Base-by-base conservation (phyloP, 2,888 invertebrate species). In the Erebia aethiops region DNA sequence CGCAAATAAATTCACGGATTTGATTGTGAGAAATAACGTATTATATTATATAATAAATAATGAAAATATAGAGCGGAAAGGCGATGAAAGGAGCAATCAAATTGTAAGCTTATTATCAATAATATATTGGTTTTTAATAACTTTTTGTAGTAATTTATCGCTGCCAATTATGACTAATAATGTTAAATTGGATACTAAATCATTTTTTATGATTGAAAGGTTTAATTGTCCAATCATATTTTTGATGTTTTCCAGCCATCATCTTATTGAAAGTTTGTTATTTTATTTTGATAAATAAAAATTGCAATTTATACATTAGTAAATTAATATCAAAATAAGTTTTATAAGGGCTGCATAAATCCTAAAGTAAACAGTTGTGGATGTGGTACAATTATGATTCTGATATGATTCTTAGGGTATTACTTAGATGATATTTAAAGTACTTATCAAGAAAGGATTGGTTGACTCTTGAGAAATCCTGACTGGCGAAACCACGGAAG, bases 21-120 rank as follows among this genome's bases (percentile, higher is more conserved):
- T 21, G 70, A 74, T 72, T 72, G 72, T 74, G 70, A 70, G 70
- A 72, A 71, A 72, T 67, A 65, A 54, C 51, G 13, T n/a, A 46
- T 67, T 73, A 21, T 71, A 74, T 72, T 71, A 41, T 56, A 51
- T 67, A 65, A 43, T 14, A 56, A 58, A 67, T 11, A 26, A 67
- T 49, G 51, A 56, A 63, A 63, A 70, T 58, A 61, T 67, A 35
- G 61, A 73, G 67, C 73, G 71, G 71, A 73, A 70, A 69, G 43
- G 58, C 58, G 64, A 64, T 60, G 52, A 46, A 68, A 71, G 16
- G 26, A 21, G 62, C 26, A 21, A 66, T 69, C 16, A 61, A 41
- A 43, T 56, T 65, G 43, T 14, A 65, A 41, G 65, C 56, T 21
- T 21, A n/a, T 66, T 66, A n/a, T 56, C 41, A 43, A 54, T 56